Evolutionary conservation across 2,113 vertebrate genomes (phyloP).

Genomic region (Siphamia tubifer): DNA sequence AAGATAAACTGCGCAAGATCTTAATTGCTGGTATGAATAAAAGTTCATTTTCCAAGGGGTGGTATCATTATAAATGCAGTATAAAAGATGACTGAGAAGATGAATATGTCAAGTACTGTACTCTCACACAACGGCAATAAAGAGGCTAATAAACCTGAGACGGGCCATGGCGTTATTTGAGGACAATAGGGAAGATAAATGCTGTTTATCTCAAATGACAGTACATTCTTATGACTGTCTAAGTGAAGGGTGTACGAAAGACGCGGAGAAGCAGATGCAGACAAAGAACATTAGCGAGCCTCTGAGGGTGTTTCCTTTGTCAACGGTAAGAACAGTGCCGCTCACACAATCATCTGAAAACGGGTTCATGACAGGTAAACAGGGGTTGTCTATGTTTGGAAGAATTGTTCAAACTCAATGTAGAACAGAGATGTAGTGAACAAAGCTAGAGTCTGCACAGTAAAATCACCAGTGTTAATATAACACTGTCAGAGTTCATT

Average conservation of each 20-base stretch:
- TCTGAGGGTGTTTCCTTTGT: background rate
- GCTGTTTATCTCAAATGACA: constrained; percentile 70
- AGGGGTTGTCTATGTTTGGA: constrained; percentile 36
- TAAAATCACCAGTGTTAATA: too few relatives aligned
- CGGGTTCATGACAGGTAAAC: constrained; percentile 31
- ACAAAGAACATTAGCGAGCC: constrained; percentile 28
- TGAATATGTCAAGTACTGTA: constrained; percentile 72
- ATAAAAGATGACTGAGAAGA: constrained; percentile 71
- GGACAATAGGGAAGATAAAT: constrained; percentile 72
- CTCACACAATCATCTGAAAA: constrained; percentile 25
- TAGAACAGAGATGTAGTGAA: constrained; percentile 47
- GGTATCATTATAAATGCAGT: constrained; percentile 70
- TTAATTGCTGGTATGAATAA: constrained; percentile 84
- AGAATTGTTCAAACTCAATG: background rate
- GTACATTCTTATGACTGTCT: constrained; percentile 47
- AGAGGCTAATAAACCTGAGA: constrained; percentile 68
- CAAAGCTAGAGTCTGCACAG: constrained; percentile 43
- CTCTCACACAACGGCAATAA: constrained; percentile 66
- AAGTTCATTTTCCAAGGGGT: constrained; percentile 78
- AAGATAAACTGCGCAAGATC: constrained; percentile 80
- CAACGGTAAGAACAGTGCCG: constrained; percentile 22
- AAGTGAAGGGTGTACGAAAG: constrained; percentile 35
- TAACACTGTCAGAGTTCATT: too few relatives aligned
- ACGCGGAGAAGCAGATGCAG: constrained; percentile 22
- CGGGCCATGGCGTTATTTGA: constrained; percentile 62